Evolutionary conservation across 2,113 vertebrate species (phyloP), one percentile per base, ranked within the genome.

Genomic region (Monarcha castaneiventris): DNA sequence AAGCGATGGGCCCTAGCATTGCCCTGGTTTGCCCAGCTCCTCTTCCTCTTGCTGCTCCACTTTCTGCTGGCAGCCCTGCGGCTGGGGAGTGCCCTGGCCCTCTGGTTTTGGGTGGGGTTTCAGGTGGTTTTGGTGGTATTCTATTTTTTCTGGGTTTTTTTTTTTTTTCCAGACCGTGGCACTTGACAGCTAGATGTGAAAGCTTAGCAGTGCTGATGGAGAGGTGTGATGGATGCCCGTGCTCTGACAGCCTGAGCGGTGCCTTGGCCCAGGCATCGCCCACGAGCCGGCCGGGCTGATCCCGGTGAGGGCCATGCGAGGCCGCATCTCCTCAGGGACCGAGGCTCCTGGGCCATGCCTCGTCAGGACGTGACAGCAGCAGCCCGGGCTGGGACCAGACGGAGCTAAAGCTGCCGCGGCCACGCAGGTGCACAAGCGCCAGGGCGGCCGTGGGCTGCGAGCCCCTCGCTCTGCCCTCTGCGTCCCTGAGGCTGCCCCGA

Each of bases 401-500:
- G 10, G 16, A 81, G 49, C n/a, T 52, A 1, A 59, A 69, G 21
- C 10, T 44, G 54, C 18, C 22, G 0, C 39, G 16, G 62, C 58
- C 27, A 1, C 25, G 0, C 11, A 16, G 15, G 11, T 59, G 68
- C 41, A 15, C 19, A 1, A 12, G 23, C 2, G 4, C 32, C 35
- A 5, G 30, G 49, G 32, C 3, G 1, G 12, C 2, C 6, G 26
- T 68, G 20, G 55, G 39, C 41, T 8, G 8, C 3, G 0, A 12
- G 35, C 13, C 46, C 5, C 2, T 61, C 16, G 0, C 16, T n/a
- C 26, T 11, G 9, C 1, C 4, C 44, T 55, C 4, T 7, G 1
- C 32, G 46, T 20, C 2, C 51, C 30, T 5, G 46, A 10, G 23
- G 43, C 81, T 6, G 3, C 32, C 20, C 14, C 0, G 0, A 67